A percentile compares a stretch with the other conserved stretches of the same genome.
These are phyloP conservation scores for Palaemon carinicauda DNA, from an alignment of 1,140 invertebrate species.

Conservation along the genomic window DNA sequence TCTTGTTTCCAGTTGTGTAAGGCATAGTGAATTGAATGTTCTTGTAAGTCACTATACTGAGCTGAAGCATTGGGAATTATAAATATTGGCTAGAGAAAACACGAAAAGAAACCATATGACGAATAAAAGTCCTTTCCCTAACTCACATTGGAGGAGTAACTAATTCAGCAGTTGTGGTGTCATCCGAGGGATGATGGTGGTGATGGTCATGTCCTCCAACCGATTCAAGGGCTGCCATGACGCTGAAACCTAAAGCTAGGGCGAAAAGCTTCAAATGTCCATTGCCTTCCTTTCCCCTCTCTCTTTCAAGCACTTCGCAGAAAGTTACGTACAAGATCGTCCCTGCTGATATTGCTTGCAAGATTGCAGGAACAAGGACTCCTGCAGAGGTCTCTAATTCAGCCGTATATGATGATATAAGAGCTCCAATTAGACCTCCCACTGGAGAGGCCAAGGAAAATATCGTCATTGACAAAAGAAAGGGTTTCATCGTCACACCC, in stretches of 20 bases:
- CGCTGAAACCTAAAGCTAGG: constrained; percentile 70
- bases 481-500: constrained; percentile 55
- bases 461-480: constrained; percentile 34
- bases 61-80: too few relatives aligned
- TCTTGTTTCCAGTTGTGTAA: too few relatives aligned
- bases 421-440: constrained; percentile 58
- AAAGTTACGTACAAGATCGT: constrained; percentile 59
- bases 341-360: constrained; percentile 51
- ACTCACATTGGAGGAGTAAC: too few relatives aligned
- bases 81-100: too few relatives aligned
- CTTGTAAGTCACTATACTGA: too few relatives aligned
- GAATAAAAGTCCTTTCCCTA: too few relatives aligned
- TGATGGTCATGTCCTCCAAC: constrained; percentile 26
- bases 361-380: constrained; percentile 9
- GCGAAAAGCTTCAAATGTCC: constrained; percentile 72
- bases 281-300: constrained; percentile 69
- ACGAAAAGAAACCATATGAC: too few relatives aligned
- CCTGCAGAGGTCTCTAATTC: background rate
- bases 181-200: background rate
- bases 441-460: constrained; percentile 57
- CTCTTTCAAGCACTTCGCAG: constrained; percentile 59
- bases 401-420: constrained; percentile 18
- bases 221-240: constrained; percentile 68
- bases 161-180: background rate
- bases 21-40: too few relatives aligned